Conservation (phyloP, 1,140 invertebrate species). For the Brachionus manjavacas region DNA sequence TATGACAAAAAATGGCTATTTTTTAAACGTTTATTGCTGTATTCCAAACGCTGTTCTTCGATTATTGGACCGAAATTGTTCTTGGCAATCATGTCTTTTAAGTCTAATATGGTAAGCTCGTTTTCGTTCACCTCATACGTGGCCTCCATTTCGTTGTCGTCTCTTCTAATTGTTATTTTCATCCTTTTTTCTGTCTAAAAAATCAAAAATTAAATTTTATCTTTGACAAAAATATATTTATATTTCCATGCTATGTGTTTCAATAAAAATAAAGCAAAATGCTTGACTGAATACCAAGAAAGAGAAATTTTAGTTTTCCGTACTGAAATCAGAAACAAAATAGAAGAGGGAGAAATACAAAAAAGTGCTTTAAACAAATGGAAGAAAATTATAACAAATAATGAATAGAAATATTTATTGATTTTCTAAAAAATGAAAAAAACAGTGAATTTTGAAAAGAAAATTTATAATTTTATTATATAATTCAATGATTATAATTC, state of each 20-base stretch:
- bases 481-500: background rate
- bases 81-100: constrained; percentile 11
- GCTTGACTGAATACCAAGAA: background rate
- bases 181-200: background rate
- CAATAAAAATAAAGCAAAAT: background rate
- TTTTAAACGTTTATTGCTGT: constrained; percentile 16
- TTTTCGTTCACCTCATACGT: constrained; percentile 20
- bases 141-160: constrained; percentile 31
- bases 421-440: background rate
- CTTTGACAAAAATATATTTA: too few species aligned
- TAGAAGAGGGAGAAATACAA: background rate
- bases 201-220: background rate
- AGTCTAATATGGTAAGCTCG: background rate
- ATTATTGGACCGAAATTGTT: constrained; percentile 28
- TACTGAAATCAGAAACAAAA: background rate
- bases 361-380: background rate
- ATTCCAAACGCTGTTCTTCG: constrained; percentile 29
- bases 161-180: constrained; percentile 21
- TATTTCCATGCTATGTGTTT: too few species aligned
- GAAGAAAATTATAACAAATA: background rate
- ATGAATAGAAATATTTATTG: background rate
- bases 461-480: background rate
- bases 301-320: background rate
- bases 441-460: background rate
- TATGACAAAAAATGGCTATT: constrained; percentile 30